These are phyloP conservation scores for Thelaira solivaga DNA, from an alignment of 2,888 invertebrate genomes.

Conservation along the genomic window DNA sequence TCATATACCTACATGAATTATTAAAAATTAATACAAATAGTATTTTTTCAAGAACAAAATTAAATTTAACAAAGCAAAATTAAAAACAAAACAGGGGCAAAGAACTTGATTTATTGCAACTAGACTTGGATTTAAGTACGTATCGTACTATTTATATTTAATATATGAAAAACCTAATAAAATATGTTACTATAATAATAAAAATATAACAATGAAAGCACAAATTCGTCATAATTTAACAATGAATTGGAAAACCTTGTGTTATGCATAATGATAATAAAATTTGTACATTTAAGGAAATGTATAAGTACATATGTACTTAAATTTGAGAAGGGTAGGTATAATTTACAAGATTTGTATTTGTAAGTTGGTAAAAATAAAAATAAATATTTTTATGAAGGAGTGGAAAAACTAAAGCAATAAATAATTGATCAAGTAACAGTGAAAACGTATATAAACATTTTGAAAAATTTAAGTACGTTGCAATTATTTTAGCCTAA, in stretches of 20 bases:
- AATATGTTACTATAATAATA: neutral
- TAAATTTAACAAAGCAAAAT: neutral
- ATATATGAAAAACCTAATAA: neutral
- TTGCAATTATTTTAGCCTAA: too few species aligned
- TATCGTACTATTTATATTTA: too few species aligned
- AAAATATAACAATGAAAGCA: neutral
- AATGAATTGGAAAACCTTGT: neutral
- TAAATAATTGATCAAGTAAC: neutral
- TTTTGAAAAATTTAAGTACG: too few species aligned
- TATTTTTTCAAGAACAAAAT: neutral
- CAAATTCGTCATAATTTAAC: constrained; percentile 15
- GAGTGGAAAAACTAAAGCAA: neutral
- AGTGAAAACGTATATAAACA: neutral
- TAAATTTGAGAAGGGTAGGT: too few species aligned
- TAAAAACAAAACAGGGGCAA: constrained; percentile 15
- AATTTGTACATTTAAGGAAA: neutral
- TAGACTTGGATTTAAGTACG: neutral
- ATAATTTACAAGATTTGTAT: neutral
- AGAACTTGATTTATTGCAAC: constrained; percentile 9
- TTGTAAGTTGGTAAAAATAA: neutral
- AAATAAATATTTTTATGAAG: neutral
- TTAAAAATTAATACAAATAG: too few species aligned
- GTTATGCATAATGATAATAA: neutral
- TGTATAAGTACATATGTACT: too few species aligned
- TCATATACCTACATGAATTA: too few species aligned